Percentiles rank a stretch among this genome's conserved stretches.
Evolutionary conservation across 2,888 invertebrate species (phyloP).

Genomic region (Torymus auratus): DNA sequence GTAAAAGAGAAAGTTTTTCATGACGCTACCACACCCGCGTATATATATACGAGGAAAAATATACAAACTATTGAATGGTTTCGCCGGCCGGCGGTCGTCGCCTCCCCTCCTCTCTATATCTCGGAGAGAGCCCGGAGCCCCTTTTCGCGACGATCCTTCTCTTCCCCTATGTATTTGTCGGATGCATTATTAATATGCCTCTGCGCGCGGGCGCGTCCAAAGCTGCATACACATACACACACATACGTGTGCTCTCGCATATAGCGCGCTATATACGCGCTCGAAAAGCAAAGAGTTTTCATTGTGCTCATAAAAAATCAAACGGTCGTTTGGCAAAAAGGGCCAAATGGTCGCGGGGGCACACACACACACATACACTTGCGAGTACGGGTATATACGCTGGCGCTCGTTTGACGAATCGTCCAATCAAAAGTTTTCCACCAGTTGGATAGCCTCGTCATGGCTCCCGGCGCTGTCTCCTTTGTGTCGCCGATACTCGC

Average conservation of each 20-base stretch:
- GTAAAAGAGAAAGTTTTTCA: slow-evolving; percentile 49
- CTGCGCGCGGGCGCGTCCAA: neutral
- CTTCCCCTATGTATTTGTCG: slow-evolving; percentile 44
- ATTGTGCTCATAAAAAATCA: slow-evolving; percentile 59
- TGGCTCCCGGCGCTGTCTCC: slow-evolving; percentile 62
- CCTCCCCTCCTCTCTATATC: neutral
- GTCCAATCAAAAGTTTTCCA: slow-evolving; percentile 70
- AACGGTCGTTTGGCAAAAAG: slow-evolving; percentile 56
- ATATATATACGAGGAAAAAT: slow-evolving; percentile 17
- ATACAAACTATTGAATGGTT: slow-evolving; percentile 50
- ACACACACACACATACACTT: too few species aligned
- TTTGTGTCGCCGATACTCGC: slow-evolving; percentile 62
- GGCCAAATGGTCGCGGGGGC: slow-evolving; percentile 35
- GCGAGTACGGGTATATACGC: too few species aligned
- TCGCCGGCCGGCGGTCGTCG: neutral
- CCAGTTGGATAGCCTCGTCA: slow-evolving; percentile 60
- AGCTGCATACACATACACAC: too few species aligned
- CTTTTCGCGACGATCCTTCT: neutral
- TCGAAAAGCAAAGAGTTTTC: slow-evolving; percentile 58
- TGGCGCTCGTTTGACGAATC: slow-evolving; percentile 67
- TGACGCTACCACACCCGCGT: neutral
- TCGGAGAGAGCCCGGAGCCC: too few species aligned
- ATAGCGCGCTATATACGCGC: neutral
- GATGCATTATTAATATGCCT: slow-evolving; percentile 56
- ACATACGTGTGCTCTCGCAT: neutral